Conservation (phyloP, 2,113 vertebrate genomes). For the Salvelinus alpinus region DNA sequence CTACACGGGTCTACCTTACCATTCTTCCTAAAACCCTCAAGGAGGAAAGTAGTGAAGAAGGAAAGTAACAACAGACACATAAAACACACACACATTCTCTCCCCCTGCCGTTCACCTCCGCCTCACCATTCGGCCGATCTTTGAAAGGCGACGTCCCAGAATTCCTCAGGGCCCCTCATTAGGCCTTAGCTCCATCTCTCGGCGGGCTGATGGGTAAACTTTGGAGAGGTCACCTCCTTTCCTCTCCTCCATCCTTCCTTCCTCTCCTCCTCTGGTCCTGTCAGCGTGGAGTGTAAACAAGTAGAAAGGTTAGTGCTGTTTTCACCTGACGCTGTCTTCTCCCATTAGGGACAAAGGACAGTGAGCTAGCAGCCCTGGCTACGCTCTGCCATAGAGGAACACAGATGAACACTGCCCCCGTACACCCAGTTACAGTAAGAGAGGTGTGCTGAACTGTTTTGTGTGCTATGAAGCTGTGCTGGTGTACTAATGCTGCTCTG, state of each 20-base stretch:
- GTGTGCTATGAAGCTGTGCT: too few species aligned
- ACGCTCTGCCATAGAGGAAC: not conserved
- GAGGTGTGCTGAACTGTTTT: too few species aligned
- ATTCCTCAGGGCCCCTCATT: conserved; percentile 76
- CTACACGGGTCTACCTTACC: too few species aligned
- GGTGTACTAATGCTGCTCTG: too few species aligned
- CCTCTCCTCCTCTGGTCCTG: conserved; percentile 56
- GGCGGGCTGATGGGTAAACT: conserved; percentile 68
- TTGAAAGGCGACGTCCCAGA: conserved; percentile 67
- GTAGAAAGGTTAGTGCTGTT: conserved; percentile 71
- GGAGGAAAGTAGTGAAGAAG: conserved; percentile 6
- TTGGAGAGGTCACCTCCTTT: conserved; percentile 74
- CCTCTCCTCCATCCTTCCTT: conserved; percentile 47
- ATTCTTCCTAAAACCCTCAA: not conserved
- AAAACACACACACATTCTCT: conserved; percentile 17
- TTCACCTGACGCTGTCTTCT: conserved; percentile 58
- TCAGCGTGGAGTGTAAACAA: conserved; percentile 74
- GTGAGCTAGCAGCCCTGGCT: conserved; percentile 34
- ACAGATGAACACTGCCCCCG: too few species aligned
- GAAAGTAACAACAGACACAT: conserved; percentile 45
- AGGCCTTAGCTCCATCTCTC: conserved; percentile 60
- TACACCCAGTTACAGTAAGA: too few species aligned
- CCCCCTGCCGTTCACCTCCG: conserved; percentile 33
- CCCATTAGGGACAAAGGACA: conserved; percentile 67
- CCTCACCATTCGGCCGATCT: conserved; percentile 61